Base-by-base conservation (phyloP, 2,888 invertebrate species). In the Pollenia angustigena region DNA sequence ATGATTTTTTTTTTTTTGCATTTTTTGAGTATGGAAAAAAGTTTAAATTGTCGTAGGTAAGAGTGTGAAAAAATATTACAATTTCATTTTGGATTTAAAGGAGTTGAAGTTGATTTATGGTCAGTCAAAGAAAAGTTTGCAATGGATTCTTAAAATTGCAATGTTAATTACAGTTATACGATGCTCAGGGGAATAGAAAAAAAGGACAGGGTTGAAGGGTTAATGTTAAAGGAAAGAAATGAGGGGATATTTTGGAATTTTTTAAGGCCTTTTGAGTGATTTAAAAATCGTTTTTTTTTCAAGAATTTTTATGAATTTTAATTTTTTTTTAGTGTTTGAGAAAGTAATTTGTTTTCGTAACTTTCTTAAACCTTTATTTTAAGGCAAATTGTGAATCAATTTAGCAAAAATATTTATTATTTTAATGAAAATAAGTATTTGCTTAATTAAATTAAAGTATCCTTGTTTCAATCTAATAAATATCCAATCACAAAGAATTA, bases 161-260 rank as follows among this genome's bases (percentile, higher is more conserved):
- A 86, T 85, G 88, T 88, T 88, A 88, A 87, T 88, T 88, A 88
- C 85, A 81, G 86, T 86, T 83, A 58, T 79, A 86, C 75, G 68
- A 79, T 72, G 56, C 83, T 9, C 14, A 32, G 83, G 86, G 80
- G 66, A 60, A 18, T 16, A 9, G 11, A 4, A 23, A 3, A 42
- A 40, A 58, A 46, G 2, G 56, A 9, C 0, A 11, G 18, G 52
- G 11, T 16, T 32, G 18, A 62, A n/a, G 48, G 4, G 0, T 18
- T 40, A 10, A 18, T 3, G 2, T 46, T 56, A 2, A 23, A 14
- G 23, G 12, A 6, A 4, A 46, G 4, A 4, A 12, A 11, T 11
- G 18, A 66, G 4, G 11, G 8, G 32, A 32, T 32, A 32, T 32
- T 32, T 32, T 32, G 6, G 6, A 32, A 32, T 4, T 32, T 32